Evolutionary conservation across 2,888 invertebrate species (phyloP).

Genomic region (Tenthredo notha): DNA sequence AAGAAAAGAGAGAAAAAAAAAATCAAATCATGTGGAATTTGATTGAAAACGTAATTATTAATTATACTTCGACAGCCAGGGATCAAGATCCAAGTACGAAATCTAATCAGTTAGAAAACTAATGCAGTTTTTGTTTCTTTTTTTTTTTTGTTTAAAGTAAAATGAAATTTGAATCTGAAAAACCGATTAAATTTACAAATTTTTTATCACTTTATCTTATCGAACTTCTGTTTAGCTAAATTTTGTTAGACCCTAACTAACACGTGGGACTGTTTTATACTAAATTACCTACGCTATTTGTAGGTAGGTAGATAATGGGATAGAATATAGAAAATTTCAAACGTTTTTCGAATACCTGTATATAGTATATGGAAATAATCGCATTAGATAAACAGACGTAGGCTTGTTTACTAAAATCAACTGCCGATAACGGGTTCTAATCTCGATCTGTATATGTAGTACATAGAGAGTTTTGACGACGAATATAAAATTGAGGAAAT

Average conservation of each 20-base stretch:
- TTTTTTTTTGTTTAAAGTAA: too few species aligned
- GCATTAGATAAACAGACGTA: not conserved
- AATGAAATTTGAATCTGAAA: too few species aligned
- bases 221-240: not conserved
- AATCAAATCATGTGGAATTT: not conserved
- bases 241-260: not conserved
- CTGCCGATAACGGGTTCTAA: conserved; percentile 11
- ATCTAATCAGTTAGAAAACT: too few species aligned
- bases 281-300: not conserved
- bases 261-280: not conserved
- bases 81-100: too few species aligned
- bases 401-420: conserved; percentile 22
- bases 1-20: not conserved
- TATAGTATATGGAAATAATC: not conserved
- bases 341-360: not conserved
- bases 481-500: not conserved
- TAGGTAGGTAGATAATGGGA: not conserved
- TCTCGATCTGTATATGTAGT: not conserved
- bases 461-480: not conserved
- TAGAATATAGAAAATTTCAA: not conserved
- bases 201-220: not conserved
- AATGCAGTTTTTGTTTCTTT: too few species aligned
- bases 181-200: not conserved
- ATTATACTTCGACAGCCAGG: too few species aligned
- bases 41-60: not conserved